Evolutionary conservation across 2,888 invertebrate genomes (phyloP).

Genomic region (Zele albiditarsus): DNA sequence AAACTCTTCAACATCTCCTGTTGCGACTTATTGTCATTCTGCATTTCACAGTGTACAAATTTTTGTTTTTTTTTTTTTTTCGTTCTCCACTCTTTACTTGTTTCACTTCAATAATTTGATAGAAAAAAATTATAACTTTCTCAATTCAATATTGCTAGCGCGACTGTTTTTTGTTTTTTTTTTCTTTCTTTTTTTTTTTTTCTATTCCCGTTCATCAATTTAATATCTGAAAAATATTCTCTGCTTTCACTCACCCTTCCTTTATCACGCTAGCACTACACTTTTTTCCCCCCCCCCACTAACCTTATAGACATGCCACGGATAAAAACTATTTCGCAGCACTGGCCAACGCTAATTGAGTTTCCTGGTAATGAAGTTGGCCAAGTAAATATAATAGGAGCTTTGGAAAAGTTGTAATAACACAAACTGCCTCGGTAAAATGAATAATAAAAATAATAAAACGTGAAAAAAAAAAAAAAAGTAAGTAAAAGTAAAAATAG

Average conservation of each 20-base stretch:
- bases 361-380: conserved; percentile 10
- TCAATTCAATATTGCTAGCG: background rate
- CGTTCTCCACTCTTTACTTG: background rate
- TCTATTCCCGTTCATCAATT: conserved; percentile 6
- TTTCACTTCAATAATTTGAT: background rate
- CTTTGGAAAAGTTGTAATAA: conserved; percentile 18
- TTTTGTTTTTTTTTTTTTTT: background rate
- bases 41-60: background rate
- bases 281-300: background rate
- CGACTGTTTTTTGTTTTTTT: background rate
- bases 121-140: background rate
- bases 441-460: background rate
- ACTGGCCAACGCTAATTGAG: conserved; percentile 27
- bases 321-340: conserved; percentile 6
- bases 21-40: conserved; percentile 1
- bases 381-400: conserved; percentile 2
- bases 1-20: background rate
- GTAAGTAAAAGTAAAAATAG: background rate
- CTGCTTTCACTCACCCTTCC: conserved; percentile 16
- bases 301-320: background rate
- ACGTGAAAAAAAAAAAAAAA: background rate
- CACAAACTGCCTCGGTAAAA: background rate
- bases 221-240: conserved; percentile 3
- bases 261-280: background rate
- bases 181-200: background rate